These are phyloP conservation scores for Hybos culiciformis DNA, from an alignment of 2,888 invertebrate genomes.

Conservation along the genomic window DNA sequence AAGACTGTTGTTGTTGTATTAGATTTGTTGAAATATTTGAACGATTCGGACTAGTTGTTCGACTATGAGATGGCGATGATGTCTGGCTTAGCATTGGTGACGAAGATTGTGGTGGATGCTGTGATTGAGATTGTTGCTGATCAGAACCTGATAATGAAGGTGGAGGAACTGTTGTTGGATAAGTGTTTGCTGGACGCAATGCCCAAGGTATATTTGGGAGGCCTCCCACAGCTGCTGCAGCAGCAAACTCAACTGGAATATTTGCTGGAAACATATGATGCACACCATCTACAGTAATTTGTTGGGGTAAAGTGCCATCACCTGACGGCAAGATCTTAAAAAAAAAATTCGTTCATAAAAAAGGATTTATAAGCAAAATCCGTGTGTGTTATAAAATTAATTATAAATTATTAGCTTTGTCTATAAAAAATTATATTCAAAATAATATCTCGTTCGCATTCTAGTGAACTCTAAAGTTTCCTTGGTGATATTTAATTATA, in stretches of 20 bases:
- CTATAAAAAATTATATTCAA: too few species aligned
- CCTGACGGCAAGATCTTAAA: constrained; percentile 28
- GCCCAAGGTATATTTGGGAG: constrained; percentile 25
- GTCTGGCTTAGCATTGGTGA: constrained; percentile 60
- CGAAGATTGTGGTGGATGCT: constrained; percentile 41
- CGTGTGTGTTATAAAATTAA: not conserved
- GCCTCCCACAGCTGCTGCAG: constrained; percentile 24
- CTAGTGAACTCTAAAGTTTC: too few species aligned
- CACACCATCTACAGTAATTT: constrained; percentile 28
- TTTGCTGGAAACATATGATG: constrained; percentile 32
- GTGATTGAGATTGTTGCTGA: constrained; percentile 11
- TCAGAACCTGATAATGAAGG: too few species aligned
- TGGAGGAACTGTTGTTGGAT: constrained; percentile 18
- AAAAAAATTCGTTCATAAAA: constrained; percentile 4
- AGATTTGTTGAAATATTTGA: constrained; percentile 16
- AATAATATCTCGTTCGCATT: too few species aligned
- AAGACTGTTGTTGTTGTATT: constrained; percentile 21
- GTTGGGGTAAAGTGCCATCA: constrained; percentile 23
- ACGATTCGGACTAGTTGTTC: constrained; percentile 52
- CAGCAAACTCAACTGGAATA: constrained; percentile 30
- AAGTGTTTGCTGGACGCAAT: constrained; percentile 24
- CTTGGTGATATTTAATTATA: too few species aligned
- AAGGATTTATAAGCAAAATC: not conserved
- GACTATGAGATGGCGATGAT: constrained; percentile 66
- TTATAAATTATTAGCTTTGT: too few species aligned